Evolutionary conservation across 2,797 vertebrate species (phyloP), one percentile per base, ranked within the genome.

Genomic region (Erethizon dorsatum): DNA sequence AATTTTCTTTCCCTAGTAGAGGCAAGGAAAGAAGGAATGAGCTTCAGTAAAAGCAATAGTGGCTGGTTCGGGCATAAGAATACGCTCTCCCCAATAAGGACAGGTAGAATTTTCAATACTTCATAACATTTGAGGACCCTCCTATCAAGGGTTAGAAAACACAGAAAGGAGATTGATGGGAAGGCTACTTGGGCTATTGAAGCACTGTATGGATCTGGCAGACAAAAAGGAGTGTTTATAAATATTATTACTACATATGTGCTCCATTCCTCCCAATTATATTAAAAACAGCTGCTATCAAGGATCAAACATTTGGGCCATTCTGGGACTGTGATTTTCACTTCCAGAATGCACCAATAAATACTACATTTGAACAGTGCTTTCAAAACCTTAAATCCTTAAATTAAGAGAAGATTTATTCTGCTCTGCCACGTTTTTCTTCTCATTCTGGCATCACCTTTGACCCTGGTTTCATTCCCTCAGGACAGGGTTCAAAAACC

Each of bases 241-340:
- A 97, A 94, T 96, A 88, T 90, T 90, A 65, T 57, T 93, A 69
- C 77, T 96, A 56, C 80, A 95, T 88, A 86, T 96, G 83, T 89
- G 52, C 54, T 69, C 92, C 91, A 79, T 83, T 89, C 89, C 61
- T 97, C 45, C 78, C 77, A 96, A 37, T 93, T 97, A 87, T 71
- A 97, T 97, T 93, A 88, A 96, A 96, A 97, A 90, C 91, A 98
- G 91, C 95, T 97, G 88, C 50, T 88, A 59, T 90, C 86, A 93
- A 73, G 80, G 45, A 97, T 83, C 80, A 94, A 94, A 71, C 61
- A 97, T 97, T 95, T 87, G 52, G 45, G 67, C 28, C 3, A 0
- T 95, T 96, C 86, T 80, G 56, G 50, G 88, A 71, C 80, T 92
- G 33, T 87, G 89, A 96, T 83, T 96, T 97, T 95, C 91, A 96